Percentiles rank a stretch among this genome's conserved stretches.
Evolutionary conservation across 2,797 vertebrate genomes (phyloP).

Genomic region (Ibycter americanus): DNA sequence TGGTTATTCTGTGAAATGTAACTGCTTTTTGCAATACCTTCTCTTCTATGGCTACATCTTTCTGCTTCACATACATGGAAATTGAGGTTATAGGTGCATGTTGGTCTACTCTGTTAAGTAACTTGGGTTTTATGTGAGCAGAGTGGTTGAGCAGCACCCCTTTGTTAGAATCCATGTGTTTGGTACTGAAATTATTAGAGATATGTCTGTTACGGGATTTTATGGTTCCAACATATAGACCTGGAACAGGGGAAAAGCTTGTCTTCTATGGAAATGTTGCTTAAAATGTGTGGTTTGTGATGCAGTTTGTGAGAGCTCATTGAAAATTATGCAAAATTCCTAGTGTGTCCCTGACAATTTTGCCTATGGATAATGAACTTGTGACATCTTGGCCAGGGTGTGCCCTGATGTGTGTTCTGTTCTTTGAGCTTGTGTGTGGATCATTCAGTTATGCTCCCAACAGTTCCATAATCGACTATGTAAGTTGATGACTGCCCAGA

Average conservation of each 20-base stretch:
- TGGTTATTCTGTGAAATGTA: not conserved
- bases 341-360: not conserved
- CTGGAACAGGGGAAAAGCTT: not conserved
- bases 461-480: accelerated
- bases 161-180: not conserved
- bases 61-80: not conserved
- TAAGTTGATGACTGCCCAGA: not conserved
- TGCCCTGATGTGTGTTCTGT: not conserved
- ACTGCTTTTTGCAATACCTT: not conserved
- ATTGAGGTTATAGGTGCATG: not conserved
- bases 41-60: not conserved
- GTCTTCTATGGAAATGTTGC: not conserved
- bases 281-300: not conserved
- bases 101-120: not conserved
- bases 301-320: not conserved
- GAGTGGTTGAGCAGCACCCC: not conserved
- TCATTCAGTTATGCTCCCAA: not conserved
- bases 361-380: not conserved
- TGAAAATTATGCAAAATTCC: not conserved
- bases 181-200: not conserved
- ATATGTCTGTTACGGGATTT: not conserved
- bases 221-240: not conserved
- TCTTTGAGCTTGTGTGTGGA: not conserved
- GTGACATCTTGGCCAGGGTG: not conserved
- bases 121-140: not conserved